Evolutionary conservation across 2,797 vertebrate species (phyloP).

Genomic region (Chelonia mydas): DNA sequence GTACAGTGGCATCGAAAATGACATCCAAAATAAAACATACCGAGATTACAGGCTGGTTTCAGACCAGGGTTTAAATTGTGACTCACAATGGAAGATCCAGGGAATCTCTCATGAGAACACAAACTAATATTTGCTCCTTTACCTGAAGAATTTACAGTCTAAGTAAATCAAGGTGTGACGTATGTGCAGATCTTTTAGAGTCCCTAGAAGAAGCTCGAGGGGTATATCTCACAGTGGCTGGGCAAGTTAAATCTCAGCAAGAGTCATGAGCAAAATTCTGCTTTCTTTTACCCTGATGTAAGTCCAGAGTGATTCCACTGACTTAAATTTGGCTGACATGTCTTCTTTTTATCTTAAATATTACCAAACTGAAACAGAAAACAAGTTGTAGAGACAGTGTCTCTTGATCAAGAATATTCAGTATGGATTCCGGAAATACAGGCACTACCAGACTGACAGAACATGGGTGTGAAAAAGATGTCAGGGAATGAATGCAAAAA

Average conservation of each 20-base stretch:
- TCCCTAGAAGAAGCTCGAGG: background rate
- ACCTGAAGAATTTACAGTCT: slow-evolving; percentile 31
- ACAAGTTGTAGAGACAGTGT: background rate
- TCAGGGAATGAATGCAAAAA: background rate
- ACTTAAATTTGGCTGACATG: background rate
- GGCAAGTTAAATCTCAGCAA: slow-evolving; percentile 14
- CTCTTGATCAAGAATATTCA: background rate
- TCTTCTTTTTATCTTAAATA: background rate
- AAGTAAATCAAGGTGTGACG: slow-evolving; percentile 39
- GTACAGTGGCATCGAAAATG: background rate
- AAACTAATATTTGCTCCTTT: slow-evolving; percentile 57
- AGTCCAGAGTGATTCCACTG: background rate
- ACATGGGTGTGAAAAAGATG: background rate
- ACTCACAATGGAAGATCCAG: slow-evolving; percentile 52
- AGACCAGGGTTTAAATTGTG: slow-evolving; percentile 15
- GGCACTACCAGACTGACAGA: background rate
- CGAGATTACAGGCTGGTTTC: background rate
- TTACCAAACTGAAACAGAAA: background rate
- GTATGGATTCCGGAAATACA: background rate
- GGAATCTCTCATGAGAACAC: slow-evolving; percentile 36
- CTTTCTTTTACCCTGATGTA: slow-evolving; percentile 36
- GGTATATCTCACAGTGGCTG: background rate
- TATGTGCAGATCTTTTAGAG: background rate
- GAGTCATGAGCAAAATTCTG: slow-evolving; percentile 12
- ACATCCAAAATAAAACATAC: slow-evolving; percentile 16